Conservation (phyloP, 2,113 vertebrate genomes). For the Brachyistius frenatus region DNA sequence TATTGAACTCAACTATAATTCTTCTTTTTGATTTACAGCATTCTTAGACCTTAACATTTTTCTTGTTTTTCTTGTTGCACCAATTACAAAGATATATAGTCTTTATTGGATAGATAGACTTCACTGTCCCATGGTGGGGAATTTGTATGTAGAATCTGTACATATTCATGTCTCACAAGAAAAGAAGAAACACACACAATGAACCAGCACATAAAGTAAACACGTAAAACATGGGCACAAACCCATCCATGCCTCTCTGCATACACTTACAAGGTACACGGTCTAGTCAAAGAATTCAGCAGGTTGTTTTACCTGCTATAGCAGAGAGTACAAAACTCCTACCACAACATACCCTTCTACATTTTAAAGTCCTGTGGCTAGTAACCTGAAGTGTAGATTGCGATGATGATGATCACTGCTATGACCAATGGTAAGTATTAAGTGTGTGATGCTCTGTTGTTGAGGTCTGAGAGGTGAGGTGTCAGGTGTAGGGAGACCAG, state of each 20-base stretch:
- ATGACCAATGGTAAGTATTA: background rate
- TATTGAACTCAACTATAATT: background rate
- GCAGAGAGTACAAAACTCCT: background rate
- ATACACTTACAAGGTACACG: background rate
- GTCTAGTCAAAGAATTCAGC: background rate
- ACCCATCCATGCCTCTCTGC: background rate
- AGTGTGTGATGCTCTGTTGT: background rate
- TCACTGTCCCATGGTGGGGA: background rate
- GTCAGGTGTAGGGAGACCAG: constrained; percentile 14
- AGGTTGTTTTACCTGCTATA: background rate
- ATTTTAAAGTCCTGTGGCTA: background rate
- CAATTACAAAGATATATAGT: background rate
- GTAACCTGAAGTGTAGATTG: background rate
- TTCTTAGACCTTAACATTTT: background rate
- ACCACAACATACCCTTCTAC: background rate
- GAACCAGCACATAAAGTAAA: background rate
- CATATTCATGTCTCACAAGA: background rate
- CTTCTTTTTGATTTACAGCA: constrained; percentile 2
- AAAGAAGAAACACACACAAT: background rate
- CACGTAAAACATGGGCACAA: background rate
- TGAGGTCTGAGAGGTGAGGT: constrained; percentile 21
- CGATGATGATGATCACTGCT: background rate
- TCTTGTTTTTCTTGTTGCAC: constrained; percentile 12
- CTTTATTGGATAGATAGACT: background rate
- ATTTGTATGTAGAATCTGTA: background rate